A percentile compares a stretch with the other conserved stretches of the same genome.
Conservation (phyloP, 2,113 vertebrate species). For the Tinamus guttatus region DNA sequence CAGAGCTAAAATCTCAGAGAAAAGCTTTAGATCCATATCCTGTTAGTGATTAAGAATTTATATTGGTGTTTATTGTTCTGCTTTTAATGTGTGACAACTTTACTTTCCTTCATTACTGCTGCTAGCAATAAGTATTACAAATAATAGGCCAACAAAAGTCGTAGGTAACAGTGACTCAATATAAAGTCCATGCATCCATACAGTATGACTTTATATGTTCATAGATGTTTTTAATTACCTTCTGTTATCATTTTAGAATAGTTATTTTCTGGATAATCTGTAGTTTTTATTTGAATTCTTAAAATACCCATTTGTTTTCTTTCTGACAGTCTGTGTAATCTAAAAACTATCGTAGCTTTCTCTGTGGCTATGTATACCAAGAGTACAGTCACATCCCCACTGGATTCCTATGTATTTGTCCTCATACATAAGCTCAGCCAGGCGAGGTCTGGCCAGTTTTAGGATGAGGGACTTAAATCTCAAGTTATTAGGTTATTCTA, state of each 20-base stretch:
- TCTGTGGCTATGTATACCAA: neutral
- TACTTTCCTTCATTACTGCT: neutral
- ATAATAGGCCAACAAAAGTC: neutral
- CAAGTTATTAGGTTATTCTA: neutral
- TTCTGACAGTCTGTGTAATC: neutral
- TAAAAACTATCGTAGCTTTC: neutral
- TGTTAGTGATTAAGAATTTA: neutral
- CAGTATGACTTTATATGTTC: neutral
- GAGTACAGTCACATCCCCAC: neutral
- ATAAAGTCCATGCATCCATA: neutral
- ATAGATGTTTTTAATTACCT: neutral
- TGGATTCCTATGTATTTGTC: neutral
- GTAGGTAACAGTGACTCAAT: neutral
- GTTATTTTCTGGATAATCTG: neutral
- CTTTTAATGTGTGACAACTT: neutral
- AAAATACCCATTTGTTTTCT: neutral
- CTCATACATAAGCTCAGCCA: neutral
- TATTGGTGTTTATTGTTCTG: neutral
- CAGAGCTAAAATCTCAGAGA: neutral
- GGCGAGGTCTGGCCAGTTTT: neutral
- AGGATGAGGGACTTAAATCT: neutral
- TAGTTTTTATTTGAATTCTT: neutral
- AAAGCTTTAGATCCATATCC: accelerated
- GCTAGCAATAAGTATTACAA: neutral
- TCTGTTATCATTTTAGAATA: neutral